phyloP scores from a whole-genome alignment of 2,888 invertebrate species.

The Trissolcus brochymenae region DNA sequence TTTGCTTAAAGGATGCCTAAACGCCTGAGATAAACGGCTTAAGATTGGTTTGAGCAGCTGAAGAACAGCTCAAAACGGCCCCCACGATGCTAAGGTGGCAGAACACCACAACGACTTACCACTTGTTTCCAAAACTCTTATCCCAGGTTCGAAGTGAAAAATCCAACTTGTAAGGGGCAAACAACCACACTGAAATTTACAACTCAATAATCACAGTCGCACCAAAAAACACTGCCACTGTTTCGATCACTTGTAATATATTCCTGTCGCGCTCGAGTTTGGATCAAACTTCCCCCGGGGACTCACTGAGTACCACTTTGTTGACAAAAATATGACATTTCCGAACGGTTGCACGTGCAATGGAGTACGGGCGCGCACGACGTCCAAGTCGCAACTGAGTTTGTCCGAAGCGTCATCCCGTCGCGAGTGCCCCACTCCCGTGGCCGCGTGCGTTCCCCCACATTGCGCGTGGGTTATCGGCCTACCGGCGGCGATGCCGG shows the following conservation, averaged over 20 bases:
- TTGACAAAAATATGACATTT: conserved; percentile 25
- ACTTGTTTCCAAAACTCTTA: not conserved
- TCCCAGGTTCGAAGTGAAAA: conserved; percentile 5
- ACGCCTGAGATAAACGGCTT: too few relatives aligned
- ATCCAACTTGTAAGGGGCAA: conserved; percentile 23
- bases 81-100: too few relatives aligned
- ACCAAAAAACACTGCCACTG: conserved; percentile 41
- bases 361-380: conserved; percentile 39
- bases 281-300: not conserved
- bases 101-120: not conserved
- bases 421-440: conserved; percentile 28
- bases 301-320: conserved; percentile 17
- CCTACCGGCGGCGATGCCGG: conserved; percentile 44
- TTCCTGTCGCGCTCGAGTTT: conserved; percentile 25
- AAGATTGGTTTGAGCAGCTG: too few relatives aligned
- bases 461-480: conserved; percentile 53
- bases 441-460: conserved; percentile 49
- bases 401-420: conserved; percentile 43
- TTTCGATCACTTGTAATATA: conserved; percentile 42
- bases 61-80: too few relatives aligned
- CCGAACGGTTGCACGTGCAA: conserved; percentile 10
- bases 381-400: conserved; percentile 53
- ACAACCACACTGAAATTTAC: conserved; percentile 32
- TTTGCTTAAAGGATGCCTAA: too few relatives aligned
- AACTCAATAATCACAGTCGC: conserved; percentile 45